phyloP scores from a whole-genome alignment of 1,140 invertebrate species.

The Dendroctonus valens region DNA sequence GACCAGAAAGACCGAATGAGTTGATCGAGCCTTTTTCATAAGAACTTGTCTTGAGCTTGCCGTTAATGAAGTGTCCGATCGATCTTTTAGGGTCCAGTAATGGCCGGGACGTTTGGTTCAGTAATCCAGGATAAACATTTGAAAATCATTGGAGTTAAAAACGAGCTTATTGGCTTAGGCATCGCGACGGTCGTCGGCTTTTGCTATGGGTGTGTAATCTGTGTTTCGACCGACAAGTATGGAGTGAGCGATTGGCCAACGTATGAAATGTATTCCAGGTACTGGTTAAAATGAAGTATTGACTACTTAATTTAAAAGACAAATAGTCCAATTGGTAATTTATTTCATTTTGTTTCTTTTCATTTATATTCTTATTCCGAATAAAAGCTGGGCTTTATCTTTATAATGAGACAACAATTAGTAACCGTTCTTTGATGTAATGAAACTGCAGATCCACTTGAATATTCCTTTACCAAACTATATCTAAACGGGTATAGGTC shows the following conservation, averaged over 20 bases:
- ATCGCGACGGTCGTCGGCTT: slow-evolving; percentile 66
- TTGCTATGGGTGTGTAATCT: slow-evolving; percentile 64
- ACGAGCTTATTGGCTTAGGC: slow-evolving; percentile 65
- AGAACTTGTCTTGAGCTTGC: no score
- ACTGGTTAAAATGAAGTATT: slow-evolving; percentile 3
- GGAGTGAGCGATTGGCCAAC: slow-evolving; percentile 63
- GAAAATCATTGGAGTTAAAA: slow-evolving; percentile 59
- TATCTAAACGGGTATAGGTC: no score
- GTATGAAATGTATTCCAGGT: slow-evolving; percentile 68
- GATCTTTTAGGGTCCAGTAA: slow-evolving; percentile 64
- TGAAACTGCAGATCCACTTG: no score
- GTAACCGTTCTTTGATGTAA: no score
- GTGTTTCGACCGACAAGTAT: slow-evolving; percentile 58
- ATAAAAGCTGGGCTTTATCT: no score
- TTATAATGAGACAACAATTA: no score
- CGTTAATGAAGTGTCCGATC: background rate
- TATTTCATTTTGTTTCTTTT: no score
- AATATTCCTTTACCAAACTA: no score
- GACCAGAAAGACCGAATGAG: background rate
- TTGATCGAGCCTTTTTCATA: background rate
- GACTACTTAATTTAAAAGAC: no score
- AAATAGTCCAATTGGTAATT: no score
- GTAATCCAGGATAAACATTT: slow-evolving; percentile 65
- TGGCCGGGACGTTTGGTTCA: slow-evolving; percentile 70
- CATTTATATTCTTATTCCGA: no score